Percentiles rank a stretch among this genome's conserved stretches.
Conservation (phyloP, 1,140 invertebrate species). For the Hirudo medicinalis region DNA sequence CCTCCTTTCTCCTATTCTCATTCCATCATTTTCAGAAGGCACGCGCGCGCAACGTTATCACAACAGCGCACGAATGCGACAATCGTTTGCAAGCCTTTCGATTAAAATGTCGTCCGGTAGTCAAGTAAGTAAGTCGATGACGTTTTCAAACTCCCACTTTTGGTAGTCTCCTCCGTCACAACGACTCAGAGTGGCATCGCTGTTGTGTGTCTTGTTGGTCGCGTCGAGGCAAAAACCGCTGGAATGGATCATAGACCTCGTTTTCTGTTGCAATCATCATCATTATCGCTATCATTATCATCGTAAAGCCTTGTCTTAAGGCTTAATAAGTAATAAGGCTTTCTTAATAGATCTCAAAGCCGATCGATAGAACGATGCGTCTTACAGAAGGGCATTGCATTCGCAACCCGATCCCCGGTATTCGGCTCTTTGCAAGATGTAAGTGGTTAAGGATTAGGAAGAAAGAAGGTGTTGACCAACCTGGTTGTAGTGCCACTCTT, state of each 20-base stretch:
- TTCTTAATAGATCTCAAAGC: neutral
- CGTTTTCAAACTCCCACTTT: neutral
- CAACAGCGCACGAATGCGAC: too few relatives aligned
- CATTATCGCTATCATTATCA: too few relatives aligned
- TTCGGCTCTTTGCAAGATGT: too few relatives aligned
- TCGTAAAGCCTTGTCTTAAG: neutral
- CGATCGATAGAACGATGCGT: too few relatives aligned
- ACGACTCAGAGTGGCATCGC: neutral
- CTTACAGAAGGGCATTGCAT: too few relatives aligned
- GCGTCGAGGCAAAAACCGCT: neutral
- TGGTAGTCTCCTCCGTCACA: neutral
- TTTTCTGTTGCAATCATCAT: neutral
- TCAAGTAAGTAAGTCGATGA: neutral
- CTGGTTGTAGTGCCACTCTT: conserved; percentile 19
- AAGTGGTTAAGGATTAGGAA: too few relatives aligned
- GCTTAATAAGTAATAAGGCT: neutral
- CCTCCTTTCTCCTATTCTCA: neutral
- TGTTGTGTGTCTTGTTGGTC: neutral
- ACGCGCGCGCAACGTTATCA: too few relatives aligned
- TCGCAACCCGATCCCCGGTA: too few relatives aligned
- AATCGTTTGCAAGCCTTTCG: too few relatives aligned
- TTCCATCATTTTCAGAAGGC: neutral
- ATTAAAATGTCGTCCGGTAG: neutral
- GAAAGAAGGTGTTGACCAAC: neutral
- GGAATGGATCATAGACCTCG: neutral